A percentile compares a stretch with the other conserved stretches of the same genome.
These are phyloP conservation scores for Cephus spinipes DNA, from an alignment of 2,888 invertebrate genomes.

Conservation along the genomic window DNA sequence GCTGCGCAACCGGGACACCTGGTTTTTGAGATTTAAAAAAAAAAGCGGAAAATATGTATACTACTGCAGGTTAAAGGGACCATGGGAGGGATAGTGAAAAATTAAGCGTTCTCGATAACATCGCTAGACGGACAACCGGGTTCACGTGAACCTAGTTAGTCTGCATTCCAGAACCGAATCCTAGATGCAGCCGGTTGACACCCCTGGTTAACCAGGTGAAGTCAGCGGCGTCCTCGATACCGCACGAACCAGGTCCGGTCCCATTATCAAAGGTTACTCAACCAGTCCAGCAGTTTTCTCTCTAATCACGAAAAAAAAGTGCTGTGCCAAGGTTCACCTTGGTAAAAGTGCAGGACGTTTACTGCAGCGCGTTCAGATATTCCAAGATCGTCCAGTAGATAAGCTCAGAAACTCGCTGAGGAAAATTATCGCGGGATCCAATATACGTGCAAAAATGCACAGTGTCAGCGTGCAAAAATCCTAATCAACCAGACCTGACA, in stretches of 20 bases:
- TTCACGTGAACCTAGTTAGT: constrained; percentile 8
- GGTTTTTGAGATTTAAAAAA: neutral
- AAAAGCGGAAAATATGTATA: neutral
- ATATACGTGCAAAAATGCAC: constrained; percentile 45
- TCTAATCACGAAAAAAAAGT: constrained; percentile 5
- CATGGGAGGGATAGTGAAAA: neutral
- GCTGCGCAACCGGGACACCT: neutral
- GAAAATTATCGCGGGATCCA: neutral
- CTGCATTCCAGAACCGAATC: constrained; percentile 21
- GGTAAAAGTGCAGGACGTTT: neutral
- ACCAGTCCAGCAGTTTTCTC: neutral
- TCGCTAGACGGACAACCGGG: neutral
- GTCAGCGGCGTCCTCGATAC: constrained; percentile 11
- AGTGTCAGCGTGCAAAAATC: constrained; percentile 35
- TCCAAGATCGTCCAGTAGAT: neutral
- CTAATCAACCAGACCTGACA: neutral
- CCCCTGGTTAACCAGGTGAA: neutral
- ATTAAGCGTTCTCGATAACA: neutral
- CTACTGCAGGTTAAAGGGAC: neutral
- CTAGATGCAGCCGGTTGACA: constrained; percentile 14
- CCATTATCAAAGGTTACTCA: constrained; percentile 16
- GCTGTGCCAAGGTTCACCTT: neutral
- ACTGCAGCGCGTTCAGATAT: neutral
- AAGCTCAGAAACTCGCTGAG: neutral
- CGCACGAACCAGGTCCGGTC: constrained; percentile 14